phyloP scores from a whole-genome alignment of 2,888 invertebrate species.

The Abrostola tripartita region DNA sequence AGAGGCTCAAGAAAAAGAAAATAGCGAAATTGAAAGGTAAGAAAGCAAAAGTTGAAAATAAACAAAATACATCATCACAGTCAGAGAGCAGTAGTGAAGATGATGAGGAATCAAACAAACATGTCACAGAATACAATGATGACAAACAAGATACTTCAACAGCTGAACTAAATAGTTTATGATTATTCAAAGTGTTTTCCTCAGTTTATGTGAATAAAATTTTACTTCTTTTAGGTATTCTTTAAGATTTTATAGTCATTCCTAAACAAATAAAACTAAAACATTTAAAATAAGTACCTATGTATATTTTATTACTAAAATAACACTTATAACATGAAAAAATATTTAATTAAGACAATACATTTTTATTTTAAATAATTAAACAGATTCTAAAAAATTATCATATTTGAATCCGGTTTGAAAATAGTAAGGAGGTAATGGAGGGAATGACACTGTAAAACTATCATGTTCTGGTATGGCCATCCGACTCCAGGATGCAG shows the following conservation, averaged over 20 bases:
- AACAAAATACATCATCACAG: constrained; percentile 65
- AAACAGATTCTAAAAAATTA: constrained; percentile 37
- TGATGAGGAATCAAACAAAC: constrained; percentile 30
- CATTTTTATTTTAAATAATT: constrained; percentile 4
- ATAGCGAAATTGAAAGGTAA: constrained; percentile 77
- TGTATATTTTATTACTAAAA: not conserved
- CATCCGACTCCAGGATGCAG: constrained; percentile 42
- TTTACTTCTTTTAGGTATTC: not conserved
- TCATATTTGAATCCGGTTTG: constrained; percentile 48
- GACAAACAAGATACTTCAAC: constrained; percentile 49
- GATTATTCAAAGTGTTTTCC: not conserved
- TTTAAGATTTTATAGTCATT: not conserved
- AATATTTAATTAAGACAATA: too few relatives aligned
- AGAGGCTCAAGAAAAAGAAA: constrained; percentile 93
- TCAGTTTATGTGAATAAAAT: not conserved
- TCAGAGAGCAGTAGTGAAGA: constrained; percentile 73
- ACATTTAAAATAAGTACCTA: not conserved
- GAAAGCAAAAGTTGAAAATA: constrained; percentile 74
- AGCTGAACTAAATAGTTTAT: constrained; percentile 34
- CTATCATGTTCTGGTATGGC: constrained; percentile 48
- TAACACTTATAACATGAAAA: not conserved
- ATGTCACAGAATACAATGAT: constrained; percentile 22
- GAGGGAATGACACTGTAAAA: constrained; percentile 49
- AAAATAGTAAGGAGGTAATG: constrained; percentile 55
- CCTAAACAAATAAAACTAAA: not conserved